These are phyloP conservation scores for Rhinogobio ventralis DNA, from an alignment of 2,797 vertebrate species.

Conservation along the genomic window DNA sequence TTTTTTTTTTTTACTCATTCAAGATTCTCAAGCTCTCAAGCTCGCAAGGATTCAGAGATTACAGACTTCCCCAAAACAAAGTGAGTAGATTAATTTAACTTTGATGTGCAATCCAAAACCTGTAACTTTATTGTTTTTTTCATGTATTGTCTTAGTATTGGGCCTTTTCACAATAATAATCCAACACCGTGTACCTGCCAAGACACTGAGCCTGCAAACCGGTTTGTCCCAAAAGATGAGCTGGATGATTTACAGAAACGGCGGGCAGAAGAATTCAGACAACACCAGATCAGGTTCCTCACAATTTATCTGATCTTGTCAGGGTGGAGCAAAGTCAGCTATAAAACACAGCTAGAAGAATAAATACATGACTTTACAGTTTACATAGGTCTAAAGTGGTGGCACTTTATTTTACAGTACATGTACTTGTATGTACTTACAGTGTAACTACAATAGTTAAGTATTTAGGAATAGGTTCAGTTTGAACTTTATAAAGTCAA, in stretches of 20 bases:
- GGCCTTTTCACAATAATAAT: background rate
- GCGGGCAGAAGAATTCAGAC: constrained; percentile 15
- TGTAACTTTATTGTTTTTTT: background rate
- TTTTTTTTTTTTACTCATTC: background rate
- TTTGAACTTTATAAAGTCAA: too few species aligned
- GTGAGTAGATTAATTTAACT: background rate
- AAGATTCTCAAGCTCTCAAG: background rate
- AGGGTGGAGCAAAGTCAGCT: background rate
- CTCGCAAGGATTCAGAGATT: too few species aligned
- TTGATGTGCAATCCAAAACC: background rate
- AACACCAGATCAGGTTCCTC: constrained; percentile 33
- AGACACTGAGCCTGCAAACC: background rate
- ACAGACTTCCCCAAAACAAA: background rate
- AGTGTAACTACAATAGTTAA: too few species aligned
- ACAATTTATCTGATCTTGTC: background rate
- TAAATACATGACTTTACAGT: too few species aligned
- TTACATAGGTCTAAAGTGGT: too few species aligned
- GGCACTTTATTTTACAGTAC: too few species aligned
- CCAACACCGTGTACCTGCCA: background rate
- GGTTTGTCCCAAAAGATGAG: background rate
- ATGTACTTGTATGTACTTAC: too few species aligned
- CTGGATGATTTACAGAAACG: background rate
- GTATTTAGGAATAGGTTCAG: too few species aligned
- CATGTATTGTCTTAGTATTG: background rate
- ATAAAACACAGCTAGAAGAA: too few species aligned